phyloP scores from a whole-genome alignment of 2,888 invertebrate genomes.

The Sarcophaga carnaria region DNA sequence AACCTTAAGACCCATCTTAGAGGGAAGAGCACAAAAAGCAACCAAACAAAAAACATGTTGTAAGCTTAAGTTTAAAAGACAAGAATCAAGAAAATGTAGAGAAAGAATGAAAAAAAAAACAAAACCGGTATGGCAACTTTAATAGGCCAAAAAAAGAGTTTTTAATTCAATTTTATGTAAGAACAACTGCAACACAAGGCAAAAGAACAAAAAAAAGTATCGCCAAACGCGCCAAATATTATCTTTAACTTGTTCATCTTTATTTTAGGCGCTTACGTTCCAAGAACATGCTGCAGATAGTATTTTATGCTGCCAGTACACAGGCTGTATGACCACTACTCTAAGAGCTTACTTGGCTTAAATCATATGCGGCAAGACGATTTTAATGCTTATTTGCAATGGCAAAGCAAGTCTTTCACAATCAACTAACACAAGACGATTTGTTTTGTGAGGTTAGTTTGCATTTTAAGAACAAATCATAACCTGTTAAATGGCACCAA shows the following conservation, averaged over 20 bases:
- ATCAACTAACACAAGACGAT: no score
- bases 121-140: conserved; percentile 37
- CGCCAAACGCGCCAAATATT: conserved; percentile 28
- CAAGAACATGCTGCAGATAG: conserved; percentile 5
- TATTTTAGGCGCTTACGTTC: neutral
- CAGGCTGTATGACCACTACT: conserved; percentile 41
- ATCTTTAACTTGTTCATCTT: neutral
- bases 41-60: conserved; percentile 19
- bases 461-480: no score
- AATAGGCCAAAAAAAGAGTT: neutral
- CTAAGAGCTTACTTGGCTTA: no score
- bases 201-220: neutral
- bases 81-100: conserved; percentile 29
- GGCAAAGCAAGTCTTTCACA: no score
- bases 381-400: no score
- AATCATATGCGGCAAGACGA: no score
- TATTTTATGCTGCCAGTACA: conserved; percentile 19
- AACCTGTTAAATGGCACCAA: no score
- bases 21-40: neutral
- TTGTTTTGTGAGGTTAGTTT: no score
- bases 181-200: neutral
- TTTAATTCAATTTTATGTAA: no score
- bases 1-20: conserved; percentile 27
- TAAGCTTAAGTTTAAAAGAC: conserved; percentile 3
- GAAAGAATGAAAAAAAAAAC: neutral